A percentile compares a stretch with the other conserved stretches of the same genome.
These are phyloP conservation scores for Hartigia nigra DNA, from an alignment of 2,888 invertebrate genomes.

Conservation along the genomic window DNA sequence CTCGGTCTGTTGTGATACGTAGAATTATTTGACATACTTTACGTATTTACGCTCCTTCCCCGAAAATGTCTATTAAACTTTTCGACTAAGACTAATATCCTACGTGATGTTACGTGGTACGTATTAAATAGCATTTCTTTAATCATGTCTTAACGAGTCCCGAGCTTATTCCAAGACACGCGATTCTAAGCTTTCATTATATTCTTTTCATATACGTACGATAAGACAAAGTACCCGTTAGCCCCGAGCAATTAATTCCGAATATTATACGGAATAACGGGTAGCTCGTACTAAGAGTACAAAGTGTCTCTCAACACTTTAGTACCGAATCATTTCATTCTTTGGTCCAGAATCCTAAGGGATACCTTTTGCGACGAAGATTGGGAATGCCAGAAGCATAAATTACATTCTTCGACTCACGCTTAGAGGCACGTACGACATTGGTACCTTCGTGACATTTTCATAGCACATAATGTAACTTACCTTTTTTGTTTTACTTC, in stretches of 20 bases:
- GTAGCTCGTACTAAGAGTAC: background rate
- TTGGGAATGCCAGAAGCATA: background rate
- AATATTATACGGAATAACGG: background rate
- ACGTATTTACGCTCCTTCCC: background rate
- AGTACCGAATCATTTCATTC: background rate
- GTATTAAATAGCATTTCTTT: background rate
- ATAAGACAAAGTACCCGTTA: background rate
- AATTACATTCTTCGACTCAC: background rate
- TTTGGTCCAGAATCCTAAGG: background rate
- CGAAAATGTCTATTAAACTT: background rate
- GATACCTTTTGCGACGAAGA: background rate
- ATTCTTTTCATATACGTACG: conserved; percentile 2
- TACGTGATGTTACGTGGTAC: conserved; percentile 1
- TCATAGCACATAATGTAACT: background rate
- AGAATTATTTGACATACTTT: background rate
- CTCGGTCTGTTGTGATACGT: background rate
- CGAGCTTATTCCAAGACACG: conserved; percentile 3
- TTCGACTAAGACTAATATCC: background rate
- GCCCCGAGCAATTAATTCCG: background rate
- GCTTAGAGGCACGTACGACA: background rate
- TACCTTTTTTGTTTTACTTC: background rate
- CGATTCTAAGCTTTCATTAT: conserved; percentile 1
- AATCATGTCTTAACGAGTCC: background rate
- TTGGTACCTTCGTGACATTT: background rate
- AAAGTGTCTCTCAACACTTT: background rate